Conservation (phyloP, 2,797 vertebrate genomes). For the Nasua narica region DNA sequence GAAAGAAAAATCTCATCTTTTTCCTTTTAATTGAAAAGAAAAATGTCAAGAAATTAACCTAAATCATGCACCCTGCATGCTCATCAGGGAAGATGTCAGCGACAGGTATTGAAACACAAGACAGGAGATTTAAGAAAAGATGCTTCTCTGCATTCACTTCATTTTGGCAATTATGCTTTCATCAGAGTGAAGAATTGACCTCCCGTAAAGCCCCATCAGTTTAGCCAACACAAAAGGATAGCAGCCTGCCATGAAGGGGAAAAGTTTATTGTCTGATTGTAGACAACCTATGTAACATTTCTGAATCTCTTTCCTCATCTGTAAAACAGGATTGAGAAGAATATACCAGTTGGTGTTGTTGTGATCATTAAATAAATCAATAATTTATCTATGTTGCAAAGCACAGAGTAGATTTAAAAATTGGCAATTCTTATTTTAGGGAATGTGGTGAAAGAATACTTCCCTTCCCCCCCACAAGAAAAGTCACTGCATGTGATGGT, state of each 20-base stretch:
- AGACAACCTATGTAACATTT: not conserved
- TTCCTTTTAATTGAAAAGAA: not conserved
- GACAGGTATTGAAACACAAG: not conserved
- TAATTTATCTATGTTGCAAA: not conserved
- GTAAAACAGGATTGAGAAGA: not conserved
- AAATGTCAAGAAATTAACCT: not conserved
- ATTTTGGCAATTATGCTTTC: not conserved
- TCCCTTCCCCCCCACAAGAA: not conserved
- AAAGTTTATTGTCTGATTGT: not conserved
- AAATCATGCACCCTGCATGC: not conserved
- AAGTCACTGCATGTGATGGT: not conserved
- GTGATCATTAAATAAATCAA: not conserved
- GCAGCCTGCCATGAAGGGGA: not conserved
- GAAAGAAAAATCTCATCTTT: not conserved
- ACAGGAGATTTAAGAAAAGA: not conserved
- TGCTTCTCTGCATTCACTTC: not conserved
- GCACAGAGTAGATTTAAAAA: not conserved
- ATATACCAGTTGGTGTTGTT: not conserved
- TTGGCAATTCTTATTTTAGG: not conserved
- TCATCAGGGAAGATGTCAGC: not conserved
- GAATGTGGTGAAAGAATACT: not conserved
- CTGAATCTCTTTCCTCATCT: not conserved
- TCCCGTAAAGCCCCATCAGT: not conserved
- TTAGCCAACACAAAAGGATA: not conserved
- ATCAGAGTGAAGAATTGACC: not conserved